Evolutionary conservation across 2,888 invertebrate species (phyloP).

Genomic region (Taphrorychus bicolor): DNA sequence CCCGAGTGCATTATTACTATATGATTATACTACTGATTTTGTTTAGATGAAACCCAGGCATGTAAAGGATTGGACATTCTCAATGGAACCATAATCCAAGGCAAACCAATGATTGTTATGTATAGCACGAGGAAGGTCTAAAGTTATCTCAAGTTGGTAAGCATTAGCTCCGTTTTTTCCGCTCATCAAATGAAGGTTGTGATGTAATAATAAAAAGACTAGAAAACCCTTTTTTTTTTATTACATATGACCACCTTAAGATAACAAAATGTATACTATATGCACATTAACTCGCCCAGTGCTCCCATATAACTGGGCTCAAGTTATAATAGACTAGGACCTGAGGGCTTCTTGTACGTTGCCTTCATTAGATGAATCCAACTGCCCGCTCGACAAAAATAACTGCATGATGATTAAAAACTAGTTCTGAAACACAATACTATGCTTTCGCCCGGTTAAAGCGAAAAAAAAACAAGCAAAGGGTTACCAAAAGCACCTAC

Average conservation of each 20-base stretch:
- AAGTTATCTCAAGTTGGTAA: background rate
- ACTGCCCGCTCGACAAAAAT: background rate
- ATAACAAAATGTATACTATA: background rate
- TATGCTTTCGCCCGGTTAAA: no score
- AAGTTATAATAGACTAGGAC: background rate
- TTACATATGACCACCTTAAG: slow-evolving; percentile 9
- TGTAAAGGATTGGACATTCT: slow-evolving; percentile 24
- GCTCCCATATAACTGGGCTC: background rate
- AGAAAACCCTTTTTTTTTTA: slow-evolving; percentile 13
- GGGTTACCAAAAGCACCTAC: no score
- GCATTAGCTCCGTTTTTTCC: background rate
- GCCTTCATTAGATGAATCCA: background rate
- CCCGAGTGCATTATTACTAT: no score
- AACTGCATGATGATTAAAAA: background rate
- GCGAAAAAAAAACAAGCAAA: no score
- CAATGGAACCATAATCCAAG: slow-evolving; percentile 33
- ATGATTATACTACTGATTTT: no score
- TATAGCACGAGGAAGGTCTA: slow-evolving; percentile 26
- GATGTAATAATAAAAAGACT: background rate
- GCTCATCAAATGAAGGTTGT: background rate
- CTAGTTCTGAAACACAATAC: no score
- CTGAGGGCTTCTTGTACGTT: background rate
- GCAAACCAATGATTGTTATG: slow-evolving; percentile 33
- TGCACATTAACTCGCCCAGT: background rate
- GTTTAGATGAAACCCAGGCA: slow-evolving; percentile 30